A percentile compares a stretch with the other conserved stretches of the same genome.
Conservation (phyloP, 1,140 invertebrate species). For the Papilio dardanus region DNA sequence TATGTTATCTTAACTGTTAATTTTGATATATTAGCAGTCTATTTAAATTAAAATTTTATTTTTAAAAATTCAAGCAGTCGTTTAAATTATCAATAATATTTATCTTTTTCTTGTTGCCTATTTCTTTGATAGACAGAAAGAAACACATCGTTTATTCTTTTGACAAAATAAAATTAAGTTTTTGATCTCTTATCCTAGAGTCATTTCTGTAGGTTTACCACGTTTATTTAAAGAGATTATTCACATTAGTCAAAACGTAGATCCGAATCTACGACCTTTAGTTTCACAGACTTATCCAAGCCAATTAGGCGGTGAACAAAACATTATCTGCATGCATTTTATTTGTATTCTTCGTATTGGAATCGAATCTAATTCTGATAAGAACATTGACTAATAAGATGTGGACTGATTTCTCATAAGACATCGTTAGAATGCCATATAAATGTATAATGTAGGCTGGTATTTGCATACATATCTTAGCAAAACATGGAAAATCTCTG, state of each 20-base stretch:
- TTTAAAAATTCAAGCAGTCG: background rate
- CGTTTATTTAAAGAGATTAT: background rate
- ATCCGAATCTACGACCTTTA: background rate
- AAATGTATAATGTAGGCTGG: conserved; percentile 31
- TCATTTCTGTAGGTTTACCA: background rate
- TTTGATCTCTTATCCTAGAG: background rate
- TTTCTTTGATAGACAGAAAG: background rate
- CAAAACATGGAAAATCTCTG: conserved; percentile 38
- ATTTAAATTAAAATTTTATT: background rate
- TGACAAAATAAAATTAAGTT: background rate
- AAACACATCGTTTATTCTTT: background rate
- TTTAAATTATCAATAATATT: background rate
- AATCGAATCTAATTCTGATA: conserved; percentile 20
- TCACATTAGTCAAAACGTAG: background rate
- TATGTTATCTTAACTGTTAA: background rate
- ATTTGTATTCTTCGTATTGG: conserved; percentile 18
- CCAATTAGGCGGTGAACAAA: background rate
- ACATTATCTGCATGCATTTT: background rate
- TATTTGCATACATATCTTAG: conserved; percentile 35
- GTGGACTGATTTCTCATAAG: conserved; percentile 32
- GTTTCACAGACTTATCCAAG: background rate
- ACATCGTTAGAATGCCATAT: conserved; percentile 37
- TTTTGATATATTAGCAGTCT: background rate
- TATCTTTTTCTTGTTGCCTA: background rate
- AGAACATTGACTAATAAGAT: conserved; percentile 30